phyloP scores from a whole-genome alignment of 2,888 invertebrate species.

The Cryptocephalus primarius region DNA sequence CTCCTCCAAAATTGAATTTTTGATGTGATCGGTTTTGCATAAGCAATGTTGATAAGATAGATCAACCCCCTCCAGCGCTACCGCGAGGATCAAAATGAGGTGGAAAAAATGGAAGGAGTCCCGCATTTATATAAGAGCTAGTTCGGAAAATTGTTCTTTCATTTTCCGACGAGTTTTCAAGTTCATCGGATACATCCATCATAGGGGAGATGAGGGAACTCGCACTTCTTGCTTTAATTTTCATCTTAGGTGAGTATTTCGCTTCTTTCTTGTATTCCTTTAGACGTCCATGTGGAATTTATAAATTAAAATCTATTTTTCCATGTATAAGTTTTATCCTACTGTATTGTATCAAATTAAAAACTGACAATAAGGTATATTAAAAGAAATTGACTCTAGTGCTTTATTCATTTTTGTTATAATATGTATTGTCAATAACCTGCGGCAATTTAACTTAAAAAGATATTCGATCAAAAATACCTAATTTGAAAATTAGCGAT shows the following conservation, averaged over 20 bases:
- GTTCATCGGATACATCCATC: neutral
- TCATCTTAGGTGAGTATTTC: conserved; percentile 7
- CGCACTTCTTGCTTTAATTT: conserved; percentile 6
- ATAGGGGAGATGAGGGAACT: conserved; percentile 6
- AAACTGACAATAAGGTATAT: no score
- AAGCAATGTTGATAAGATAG: conserved; percentile 12
- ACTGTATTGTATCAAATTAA: no score
- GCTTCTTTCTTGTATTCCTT: neutral
- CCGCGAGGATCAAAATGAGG: neutral
- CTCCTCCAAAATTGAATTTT: conserved; percentile 22
- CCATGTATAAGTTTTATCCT: no score
- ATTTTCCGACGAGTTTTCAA: conserved; percentile 2
- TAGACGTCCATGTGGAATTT: neutral
- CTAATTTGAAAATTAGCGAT: no score
- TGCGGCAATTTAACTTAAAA: no score
- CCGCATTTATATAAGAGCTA: conserved; percentile 5
- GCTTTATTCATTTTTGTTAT: no score
- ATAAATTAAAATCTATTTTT: no score
- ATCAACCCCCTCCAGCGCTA: conserved; percentile 4
- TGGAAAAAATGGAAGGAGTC: conserved; percentile 3
- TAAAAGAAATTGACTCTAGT: no score
- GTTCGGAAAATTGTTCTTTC: conserved; percentile 1
- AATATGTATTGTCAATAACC: no score
- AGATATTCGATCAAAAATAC: no score
- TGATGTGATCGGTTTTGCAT: conserved; percentile 7